Base-by-base conservation (phyloP, 2,888 invertebrate genomes). In the Pyrrhosoma nymphula region DNA sequence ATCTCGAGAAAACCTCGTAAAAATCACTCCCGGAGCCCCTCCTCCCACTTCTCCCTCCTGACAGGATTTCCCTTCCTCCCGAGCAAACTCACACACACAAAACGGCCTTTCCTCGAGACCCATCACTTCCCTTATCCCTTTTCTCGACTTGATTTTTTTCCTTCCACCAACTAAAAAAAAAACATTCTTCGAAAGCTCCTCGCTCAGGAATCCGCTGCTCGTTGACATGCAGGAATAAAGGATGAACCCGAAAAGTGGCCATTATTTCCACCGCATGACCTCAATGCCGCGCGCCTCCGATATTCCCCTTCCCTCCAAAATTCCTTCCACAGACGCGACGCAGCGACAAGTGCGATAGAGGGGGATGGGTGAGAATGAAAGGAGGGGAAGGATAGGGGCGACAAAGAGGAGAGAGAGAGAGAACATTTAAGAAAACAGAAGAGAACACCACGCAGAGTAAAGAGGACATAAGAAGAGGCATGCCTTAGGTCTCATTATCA, bases 241-340 rank as follows among this genome's bases (percentile, higher is more conserved):
- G 63, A 91, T 63, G 91, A 23, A 63, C 63, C 91, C 91, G 91
- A 91, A 91, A 90, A 91, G 39, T 69, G 91, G 63, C 91, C 91
- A 91, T 91, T 91, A 91, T 91, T 91, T 91, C 63, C 91, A 63
- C 63, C 39, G 63, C 91, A 63, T 91, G 91, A 91, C 91, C 91
- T 91, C 91, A 91, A 91, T 63, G 26, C 63, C 39, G 39, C 63
- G 60, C 39, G 39, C 63, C 35, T 91, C 39, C 4, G 60, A 63
- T 69, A 63, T 91, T 26, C 39, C 63, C 56, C 39, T 26, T 55
- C 23, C 47, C 35, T 8, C 23, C 26, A 69, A 12, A 3, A 56
- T 56, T 23, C 26, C 63, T 35, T 30, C 35, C 35, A 30, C 30
- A 35, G 82, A 35, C 30, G 82, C 82, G 82, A 82, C 82, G 35